Evolutionary conservation across 2,113 vertebrate genomes (phyloP).

Genomic region (Oenanthe oenanthe): DNA sequence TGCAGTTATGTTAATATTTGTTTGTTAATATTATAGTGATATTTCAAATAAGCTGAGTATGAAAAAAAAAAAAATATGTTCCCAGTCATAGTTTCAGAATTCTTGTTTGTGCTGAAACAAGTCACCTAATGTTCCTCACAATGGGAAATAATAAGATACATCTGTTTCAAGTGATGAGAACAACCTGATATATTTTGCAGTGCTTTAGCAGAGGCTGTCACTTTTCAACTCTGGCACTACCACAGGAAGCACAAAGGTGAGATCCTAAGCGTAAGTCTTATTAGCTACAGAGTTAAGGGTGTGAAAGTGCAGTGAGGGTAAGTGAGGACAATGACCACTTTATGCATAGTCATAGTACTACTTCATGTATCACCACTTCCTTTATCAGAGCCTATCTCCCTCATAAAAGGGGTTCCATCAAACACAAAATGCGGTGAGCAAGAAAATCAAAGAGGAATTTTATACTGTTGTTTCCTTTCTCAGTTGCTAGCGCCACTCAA

Average conservation of each 20-base stretch:
- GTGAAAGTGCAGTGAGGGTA: neutral
- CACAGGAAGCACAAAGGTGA: neutral
- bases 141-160: neutral
- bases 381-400: neutral
- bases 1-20: neutral
- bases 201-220: neutral
- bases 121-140: neutral
- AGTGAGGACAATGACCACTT: neutral
- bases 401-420: neutral
- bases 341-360: neutral
- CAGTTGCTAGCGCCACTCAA: neutral
- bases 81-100: neutral
- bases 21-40: neutral
- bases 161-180: neutral
- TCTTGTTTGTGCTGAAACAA: neutral
- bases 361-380: neutral
- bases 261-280: neutral
- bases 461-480: neutral
- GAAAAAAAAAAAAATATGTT: neutral
- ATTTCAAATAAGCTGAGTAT: neutral
- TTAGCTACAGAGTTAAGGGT: neutral
- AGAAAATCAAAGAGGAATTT: constrained; percentile 12
- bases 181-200: neutral
- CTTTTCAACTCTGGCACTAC: neutral
- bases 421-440: neutral